These are phyloP conservation scores for Urocolius indicus DNA, from an alignment of 2,113 vertebrate species.

Conservation along the genomic window DNA sequence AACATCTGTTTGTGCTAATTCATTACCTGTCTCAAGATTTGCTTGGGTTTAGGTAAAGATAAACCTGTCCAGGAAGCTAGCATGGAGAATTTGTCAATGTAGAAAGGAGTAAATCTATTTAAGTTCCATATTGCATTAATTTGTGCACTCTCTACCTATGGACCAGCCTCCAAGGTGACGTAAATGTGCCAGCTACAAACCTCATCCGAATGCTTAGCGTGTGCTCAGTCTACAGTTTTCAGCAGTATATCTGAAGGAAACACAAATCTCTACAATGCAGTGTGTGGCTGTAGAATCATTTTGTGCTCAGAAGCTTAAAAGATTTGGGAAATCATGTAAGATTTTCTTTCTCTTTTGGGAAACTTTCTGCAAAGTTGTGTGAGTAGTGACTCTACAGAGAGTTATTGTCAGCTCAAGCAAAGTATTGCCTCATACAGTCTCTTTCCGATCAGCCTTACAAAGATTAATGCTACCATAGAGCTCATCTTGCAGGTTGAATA, in stretches of 20 bases:
- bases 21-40: neutral
- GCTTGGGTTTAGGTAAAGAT: neutral
- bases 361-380: neutral
- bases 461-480: neutral
- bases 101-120: neutral
- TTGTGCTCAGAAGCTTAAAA: neutral
- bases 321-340: neutral
- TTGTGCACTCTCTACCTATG: fast-evolving
- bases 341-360: neutral
- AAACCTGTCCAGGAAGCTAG: neutral
- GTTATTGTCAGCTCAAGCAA: neutral
- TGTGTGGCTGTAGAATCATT: neutral
- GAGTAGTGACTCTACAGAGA: neutral
- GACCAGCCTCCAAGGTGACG: neutral
- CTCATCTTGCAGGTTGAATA: neutral
- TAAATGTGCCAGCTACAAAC: neutral
- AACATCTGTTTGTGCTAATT: neutral
- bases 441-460: neutral
- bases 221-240: neutral
- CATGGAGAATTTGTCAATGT: neutral
- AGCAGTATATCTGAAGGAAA: neutral
- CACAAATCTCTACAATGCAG: neutral
- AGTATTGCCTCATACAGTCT: neutral
- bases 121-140: neutral
- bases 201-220: neutral